phyloP scores from a whole-genome alignment of 2,797 vertebrate species.

The Buceros bicornis region DNA sequence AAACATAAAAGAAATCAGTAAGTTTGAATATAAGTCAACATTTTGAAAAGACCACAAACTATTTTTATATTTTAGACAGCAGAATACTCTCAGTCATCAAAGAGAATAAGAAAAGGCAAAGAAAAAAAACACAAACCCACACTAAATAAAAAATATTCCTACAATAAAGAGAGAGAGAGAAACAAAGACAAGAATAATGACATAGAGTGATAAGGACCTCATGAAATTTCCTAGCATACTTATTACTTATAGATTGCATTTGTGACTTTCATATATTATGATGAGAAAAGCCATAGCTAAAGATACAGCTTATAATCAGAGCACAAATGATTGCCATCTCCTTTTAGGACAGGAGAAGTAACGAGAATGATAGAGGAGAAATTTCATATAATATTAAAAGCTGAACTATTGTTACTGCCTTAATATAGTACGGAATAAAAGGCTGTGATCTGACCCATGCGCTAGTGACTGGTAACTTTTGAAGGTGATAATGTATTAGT shows the following conservation, averaged over 20 bases:
- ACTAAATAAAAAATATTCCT: neutral
- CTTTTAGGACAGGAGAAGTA: conserved; percentile 3
- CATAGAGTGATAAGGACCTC: neutral
- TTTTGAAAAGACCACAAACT: neutral
- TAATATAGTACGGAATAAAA: conserved; percentile 10
- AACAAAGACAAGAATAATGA: conserved; percentile 6
- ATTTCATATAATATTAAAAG: neutral
- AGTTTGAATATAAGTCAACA: neutral
- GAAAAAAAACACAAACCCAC: neutral
- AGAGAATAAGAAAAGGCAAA: conserved; percentile 4
- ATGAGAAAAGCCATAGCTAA: conserved; percentile 2
- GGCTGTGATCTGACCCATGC: neutral
- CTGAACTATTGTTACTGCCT: neutral
- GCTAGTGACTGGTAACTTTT: neutral
- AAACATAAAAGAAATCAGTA: neutral
- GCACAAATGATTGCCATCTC: neutral
- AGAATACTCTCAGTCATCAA: conserved; percentile 38
- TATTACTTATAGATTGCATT: conserved; percentile 14
- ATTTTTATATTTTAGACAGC: neutral
- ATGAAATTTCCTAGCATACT: neutral
- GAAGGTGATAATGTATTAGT: neutral
- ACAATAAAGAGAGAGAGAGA: neutral
- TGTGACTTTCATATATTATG: conserved; percentile 5
- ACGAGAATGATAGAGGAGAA: neutral
- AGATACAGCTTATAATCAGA: neutral